phyloP scores from a whole-genome alignment of 2,113 vertebrate species.

The Beaufortia kweichowensis region DNA sequence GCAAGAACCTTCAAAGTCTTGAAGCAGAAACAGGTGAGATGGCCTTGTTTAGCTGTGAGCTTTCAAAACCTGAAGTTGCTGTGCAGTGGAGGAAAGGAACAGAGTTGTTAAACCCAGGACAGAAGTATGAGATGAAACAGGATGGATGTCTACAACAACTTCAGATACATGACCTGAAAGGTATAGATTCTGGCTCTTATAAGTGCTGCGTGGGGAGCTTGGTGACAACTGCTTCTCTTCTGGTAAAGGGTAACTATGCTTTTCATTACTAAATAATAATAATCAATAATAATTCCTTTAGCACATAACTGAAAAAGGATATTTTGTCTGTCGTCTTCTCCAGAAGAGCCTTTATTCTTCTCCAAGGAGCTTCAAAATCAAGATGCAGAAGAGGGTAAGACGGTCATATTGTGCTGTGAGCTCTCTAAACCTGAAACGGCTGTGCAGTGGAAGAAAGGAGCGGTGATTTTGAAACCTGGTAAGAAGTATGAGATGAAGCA shows the following conservation, averaged over 20 bases:
- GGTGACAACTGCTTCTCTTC: conserved; percentile 66
- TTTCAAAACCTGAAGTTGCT: conserved; percentile 69
- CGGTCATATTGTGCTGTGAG: conserved; percentile 73
- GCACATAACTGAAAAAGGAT: no score
- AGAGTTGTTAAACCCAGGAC: conserved; percentile 69
- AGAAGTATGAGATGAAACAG: conserved; percentile 72
- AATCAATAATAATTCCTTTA: no score
- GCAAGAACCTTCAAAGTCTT: conserved; percentile 77
- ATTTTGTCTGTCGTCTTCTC: neutral
- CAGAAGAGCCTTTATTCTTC: conserved; percentile 30
- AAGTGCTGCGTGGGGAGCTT: conserved; percentile 64
- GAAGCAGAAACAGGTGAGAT: conserved; percentile 77
- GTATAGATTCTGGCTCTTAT: conserved; percentile 71
- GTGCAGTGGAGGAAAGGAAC: conserved; percentile 83
- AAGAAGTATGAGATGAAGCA: conserved; percentile 80
- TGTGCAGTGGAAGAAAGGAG: conserved; percentile 69
- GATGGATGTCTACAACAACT: conserved; percentile 73
- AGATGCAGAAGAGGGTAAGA: conserved; percentile 71
- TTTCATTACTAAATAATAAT: no score
- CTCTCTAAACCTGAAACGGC: conserved; percentile 67
- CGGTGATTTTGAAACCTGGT: conserved; percentile 62
- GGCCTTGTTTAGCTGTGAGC: conserved; percentile 77
- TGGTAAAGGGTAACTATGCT: conserved; percentile 69
- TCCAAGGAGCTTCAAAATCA: conserved; percentile 55
- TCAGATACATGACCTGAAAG: conserved; percentile 69